Evolutionary conservation across 2,888 invertebrate species (phyloP).

Genomic region (Autographa gamma): DNA sequence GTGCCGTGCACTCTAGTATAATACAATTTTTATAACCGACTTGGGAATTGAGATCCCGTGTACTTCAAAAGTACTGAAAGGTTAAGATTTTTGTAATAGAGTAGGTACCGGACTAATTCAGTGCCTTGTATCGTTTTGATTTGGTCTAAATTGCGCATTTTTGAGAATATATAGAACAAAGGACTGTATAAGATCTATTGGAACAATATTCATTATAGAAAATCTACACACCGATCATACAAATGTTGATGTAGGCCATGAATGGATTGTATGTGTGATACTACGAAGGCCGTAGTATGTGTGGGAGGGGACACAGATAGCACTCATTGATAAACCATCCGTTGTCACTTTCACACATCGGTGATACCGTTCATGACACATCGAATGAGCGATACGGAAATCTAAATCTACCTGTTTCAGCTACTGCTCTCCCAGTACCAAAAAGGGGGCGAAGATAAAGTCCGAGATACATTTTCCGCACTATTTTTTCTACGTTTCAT

Average conservation of each 20-base stretch:
- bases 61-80: no score
- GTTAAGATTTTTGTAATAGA: no score
- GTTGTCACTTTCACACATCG: slow-evolving; percentile 51
- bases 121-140: no score
- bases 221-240: not conserved
- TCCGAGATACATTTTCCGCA: slow-evolving; percentile 41
- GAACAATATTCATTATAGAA: not conserved
- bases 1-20: not conserved
- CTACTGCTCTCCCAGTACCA: slow-evolving; percentile 48
- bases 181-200: no score
- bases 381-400: slow-evolving; percentile 9
- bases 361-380: slow-evolving; percentile 19
- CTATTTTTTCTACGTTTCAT: slow-evolving; percentile 22
- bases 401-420: not conserved
- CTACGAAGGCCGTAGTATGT: slow-evolving; percentile 31
- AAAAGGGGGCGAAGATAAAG: slow-evolving; percentile 48
- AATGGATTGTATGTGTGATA: slow-evolving; percentile 8
- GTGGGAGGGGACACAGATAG: slow-evolving; percentile 33
- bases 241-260: slow-evolving; percentile 5
- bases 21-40: not conserved
- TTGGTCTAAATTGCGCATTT: no score
- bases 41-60: not conserved
- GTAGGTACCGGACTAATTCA: no score
- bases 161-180: no score
- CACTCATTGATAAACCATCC: slow-evolving; percentile 44